Evolutionary conservation across 1,140 invertebrate species (phyloP).

Genomic region (Diuraphis noxia): DNA sequence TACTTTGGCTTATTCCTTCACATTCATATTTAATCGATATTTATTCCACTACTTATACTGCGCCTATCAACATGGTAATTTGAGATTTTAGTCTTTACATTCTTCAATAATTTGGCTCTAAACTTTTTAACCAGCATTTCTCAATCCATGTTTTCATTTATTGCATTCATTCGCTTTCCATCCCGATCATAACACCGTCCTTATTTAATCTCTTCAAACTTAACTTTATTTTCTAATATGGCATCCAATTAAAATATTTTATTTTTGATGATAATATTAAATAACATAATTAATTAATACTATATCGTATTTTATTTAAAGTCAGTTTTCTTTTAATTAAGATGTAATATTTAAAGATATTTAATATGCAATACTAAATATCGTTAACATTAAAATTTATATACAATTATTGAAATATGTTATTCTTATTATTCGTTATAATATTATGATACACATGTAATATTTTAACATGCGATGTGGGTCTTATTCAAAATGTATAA

Average conservation of each 20-base stretch:
- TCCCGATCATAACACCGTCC: not conserved
- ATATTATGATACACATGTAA: no score
- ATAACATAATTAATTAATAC: not conserved
- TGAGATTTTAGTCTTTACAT: not conserved
- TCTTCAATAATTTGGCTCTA: not conserved
- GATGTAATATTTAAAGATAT: no score
- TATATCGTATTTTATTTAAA: not conserved
- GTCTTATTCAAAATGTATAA: not conserved
- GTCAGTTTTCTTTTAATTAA: not conserved
- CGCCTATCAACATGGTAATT: not conserved
- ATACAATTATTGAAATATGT: no score
- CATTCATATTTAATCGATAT: not conserved
- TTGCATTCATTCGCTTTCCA: not conserved
- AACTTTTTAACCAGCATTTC: not conserved
- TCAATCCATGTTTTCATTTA: not conserved
- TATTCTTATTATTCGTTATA: no score
- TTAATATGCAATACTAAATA: not conserved
- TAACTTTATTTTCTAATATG: not conserved
- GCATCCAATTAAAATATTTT: not conserved
- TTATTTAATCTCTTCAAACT: not conserved
- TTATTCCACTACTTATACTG: not conserved
- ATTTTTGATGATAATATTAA: not conserved
- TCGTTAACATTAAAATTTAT: no score
- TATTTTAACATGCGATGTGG: not conserved
- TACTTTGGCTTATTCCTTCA: not conserved